A percentile compares a stretch with the other conserved stretches of the same genome.
Evolutionary conservation across 2,888 invertebrate genomes (phyloP).

Genomic region (Caenorhabditis wallacei): DNA sequence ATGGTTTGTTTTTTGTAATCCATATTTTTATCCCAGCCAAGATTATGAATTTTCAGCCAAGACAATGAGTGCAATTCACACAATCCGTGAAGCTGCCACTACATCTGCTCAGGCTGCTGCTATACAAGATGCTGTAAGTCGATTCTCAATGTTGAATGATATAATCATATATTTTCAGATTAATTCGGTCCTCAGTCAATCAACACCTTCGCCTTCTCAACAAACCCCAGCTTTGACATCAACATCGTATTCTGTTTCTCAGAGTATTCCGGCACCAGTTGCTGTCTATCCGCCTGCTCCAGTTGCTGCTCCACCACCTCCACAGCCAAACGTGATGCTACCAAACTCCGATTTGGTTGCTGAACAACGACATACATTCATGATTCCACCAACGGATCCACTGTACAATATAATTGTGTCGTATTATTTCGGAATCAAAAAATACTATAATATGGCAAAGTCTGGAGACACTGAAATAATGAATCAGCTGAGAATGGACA

Average conservation of each 20-base stretch:
- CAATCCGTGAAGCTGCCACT: slow-evolving; percentile 16
- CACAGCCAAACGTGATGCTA: slow-evolving; percentile 33
- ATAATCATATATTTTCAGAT: slow-evolving; percentile 15
- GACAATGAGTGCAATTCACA: slow-evolving; percentile 14
- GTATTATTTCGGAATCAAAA: slow-evolving; percentile 50
- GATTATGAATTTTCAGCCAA: slow-evolving; percentile 43
- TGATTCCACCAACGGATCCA: slow-evolving; percentile 67
- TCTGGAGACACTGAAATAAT: slow-evolving; percentile 22
- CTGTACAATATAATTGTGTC: slow-evolving; percentile 56
- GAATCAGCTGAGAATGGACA: slow-evolving; percentile 20
- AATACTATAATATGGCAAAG: slow-evolving; percentile 15
- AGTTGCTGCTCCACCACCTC: slow-evolving; percentile 8
- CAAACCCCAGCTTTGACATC: neutral
- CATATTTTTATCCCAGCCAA: no score
- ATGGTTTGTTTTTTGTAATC: neutral
- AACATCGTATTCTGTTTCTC: neutral
- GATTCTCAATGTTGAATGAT: neutral
- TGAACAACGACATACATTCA: slow-evolving; percentile 60
- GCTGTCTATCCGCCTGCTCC: slow-evolving; percentile 24
- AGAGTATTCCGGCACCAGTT: slow-evolving; percentile 5
- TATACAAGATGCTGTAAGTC: slow-evolving; percentile 43
- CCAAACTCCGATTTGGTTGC: slow-evolving; percentile 18
- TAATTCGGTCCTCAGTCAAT: slow-evolving; percentile 22
- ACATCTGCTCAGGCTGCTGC: slow-evolving; percentile 8
- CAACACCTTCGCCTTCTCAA: neutral